phyloP scores from a whole-genome alignment of 2,888 invertebrate genomes.

The Luperina testacea region DNA sequence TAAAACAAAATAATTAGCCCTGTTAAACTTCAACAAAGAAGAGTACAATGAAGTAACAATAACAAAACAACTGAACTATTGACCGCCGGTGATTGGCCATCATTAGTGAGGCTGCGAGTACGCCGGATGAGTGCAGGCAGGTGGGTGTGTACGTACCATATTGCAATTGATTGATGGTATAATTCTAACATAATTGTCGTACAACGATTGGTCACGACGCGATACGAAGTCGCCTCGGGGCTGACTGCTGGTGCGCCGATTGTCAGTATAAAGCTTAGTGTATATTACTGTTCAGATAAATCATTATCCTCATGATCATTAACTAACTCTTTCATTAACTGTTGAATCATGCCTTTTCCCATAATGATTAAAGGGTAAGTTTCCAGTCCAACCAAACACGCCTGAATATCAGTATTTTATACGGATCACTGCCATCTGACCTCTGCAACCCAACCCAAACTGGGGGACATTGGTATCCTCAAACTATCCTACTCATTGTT shows the following conservation, averaged over 20 bases:
- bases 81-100: constrained; percentile 77
- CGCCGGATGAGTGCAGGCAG: constrained; percentile 77
- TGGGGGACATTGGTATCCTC: constrained; percentile 33
- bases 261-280: constrained; percentile 58
- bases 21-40: constrained; percentile 57
- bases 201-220: constrained; percentile 83
- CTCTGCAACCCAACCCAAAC: constrained; percentile 21
- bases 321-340: constrained; percentile 15
- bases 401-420: constrained; percentile 11
- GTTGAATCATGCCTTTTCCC: constrained; percentile 3
- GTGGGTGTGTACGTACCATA: constrained; percentile 79
- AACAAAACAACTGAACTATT: constrained; percentile 77
- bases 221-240: constrained; percentile 72
- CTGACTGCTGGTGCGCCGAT: constrained; percentile 58
- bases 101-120: constrained; percentile 71
- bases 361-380: background rate
- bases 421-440: constrained; percentile 39
- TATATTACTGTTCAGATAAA: constrained; percentile 35
- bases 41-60: constrained; percentile 59
- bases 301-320: constrained; percentile 24
- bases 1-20: constrained; percentile 52
- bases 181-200: constrained; percentile 84
- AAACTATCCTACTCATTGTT: constrained; percentile 43
- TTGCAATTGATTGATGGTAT: constrained; percentile 86
- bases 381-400: constrained; percentile 13